Evolutionary conservation across 2,888 invertebrate species (phyloP), one percentile per base, ranked within the genome.

Genomic region (Clitarchus hookeri): DNA sequence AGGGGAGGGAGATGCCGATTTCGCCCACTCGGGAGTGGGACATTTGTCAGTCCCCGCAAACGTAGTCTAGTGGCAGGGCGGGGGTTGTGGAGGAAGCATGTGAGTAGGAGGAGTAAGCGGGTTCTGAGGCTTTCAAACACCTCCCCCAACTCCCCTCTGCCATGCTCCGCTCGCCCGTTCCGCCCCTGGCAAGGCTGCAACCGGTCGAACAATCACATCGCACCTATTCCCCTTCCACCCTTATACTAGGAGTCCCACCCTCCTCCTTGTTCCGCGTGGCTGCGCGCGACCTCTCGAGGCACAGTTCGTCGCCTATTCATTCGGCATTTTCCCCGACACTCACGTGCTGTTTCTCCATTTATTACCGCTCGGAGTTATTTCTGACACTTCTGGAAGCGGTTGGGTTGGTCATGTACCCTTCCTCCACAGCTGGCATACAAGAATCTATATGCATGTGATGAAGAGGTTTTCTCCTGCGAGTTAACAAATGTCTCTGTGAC

Each of bases 151-250:
- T 19, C 53, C 53, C 53, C 2, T 53, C 19, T 19, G 4, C 53
- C 53, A 6, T 53, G 0, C 53, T n/a, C 65, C 1, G 12, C 65
- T 0, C 8, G 2, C 65, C 0, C 65, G 65, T n/a, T 65, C 16
- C 65, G 16, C 65, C 48, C 65, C 65, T 65, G n/a, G 65, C 65
- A n/a, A n/a, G 65, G 65, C 65, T 23, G 65, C 65, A 65, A 65
- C 65, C 65, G n/a, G 65, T 65, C 65, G 65, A 65, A 65, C 65
- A 65, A 65, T 65, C 65, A 65, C 65, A 65, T 65, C 19, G n/a
- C 65, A 65, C 65, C 65, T n/a, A 53, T 8, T 8, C 65, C 19
- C 65, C 16, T 6, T 19, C 23, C 19, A 1, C n/a, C n/a, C 65
- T n/a, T 8, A 65, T 8, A 19, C n/a, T 23, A 23, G 0, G 23